These are phyloP conservation scores for Lepidurus packardi DNA, from an alignment of 1,140 invertebrate species.

Conservation along the genomic window DNA sequence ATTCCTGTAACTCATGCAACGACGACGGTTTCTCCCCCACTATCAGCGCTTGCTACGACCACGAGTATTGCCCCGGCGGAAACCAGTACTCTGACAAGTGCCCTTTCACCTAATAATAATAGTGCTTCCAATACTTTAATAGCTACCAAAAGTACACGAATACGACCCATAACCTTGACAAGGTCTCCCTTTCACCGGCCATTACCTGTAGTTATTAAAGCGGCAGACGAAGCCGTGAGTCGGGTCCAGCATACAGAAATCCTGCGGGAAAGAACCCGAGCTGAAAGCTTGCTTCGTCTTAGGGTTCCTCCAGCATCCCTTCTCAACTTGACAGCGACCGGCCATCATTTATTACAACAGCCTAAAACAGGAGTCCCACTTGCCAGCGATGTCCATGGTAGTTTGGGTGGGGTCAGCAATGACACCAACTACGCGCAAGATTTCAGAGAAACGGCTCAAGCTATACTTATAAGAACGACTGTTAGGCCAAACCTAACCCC, in stretches of 20 bases:
- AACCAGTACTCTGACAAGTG: neutral
- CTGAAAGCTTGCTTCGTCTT: neutral
- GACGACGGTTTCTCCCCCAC: neutral
- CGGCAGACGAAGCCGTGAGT: neutral
- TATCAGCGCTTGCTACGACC: neutral
- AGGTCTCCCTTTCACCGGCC: constrained; percentile 20
- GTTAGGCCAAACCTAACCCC: neutral
- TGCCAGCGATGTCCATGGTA: neutral
- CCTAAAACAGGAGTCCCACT: neutral
- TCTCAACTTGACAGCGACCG: neutral
- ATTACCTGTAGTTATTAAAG: neutral
- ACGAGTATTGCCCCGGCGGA: neutral
- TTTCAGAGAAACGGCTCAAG: too few relatives aligned
- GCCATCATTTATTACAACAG: neutral
- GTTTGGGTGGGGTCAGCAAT: neutral
- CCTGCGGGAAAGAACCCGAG: neutral
- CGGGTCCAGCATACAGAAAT: constrained; percentile 8
- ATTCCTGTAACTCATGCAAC: neutral
- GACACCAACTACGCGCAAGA: neutral
- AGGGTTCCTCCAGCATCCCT: neutral
- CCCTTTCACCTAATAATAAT: neutral
- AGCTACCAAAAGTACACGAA: neutral
- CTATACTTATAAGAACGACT: neutral
- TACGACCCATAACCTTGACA: neutral
- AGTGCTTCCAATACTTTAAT: neutral